Percentiles rank a stretch among this genome's conserved stretches.
These are phyloP conservation scores for Phengaris alcon DNA, from an alignment of 2,888 invertebrate species.

Conservation along the genomic window DNA sequence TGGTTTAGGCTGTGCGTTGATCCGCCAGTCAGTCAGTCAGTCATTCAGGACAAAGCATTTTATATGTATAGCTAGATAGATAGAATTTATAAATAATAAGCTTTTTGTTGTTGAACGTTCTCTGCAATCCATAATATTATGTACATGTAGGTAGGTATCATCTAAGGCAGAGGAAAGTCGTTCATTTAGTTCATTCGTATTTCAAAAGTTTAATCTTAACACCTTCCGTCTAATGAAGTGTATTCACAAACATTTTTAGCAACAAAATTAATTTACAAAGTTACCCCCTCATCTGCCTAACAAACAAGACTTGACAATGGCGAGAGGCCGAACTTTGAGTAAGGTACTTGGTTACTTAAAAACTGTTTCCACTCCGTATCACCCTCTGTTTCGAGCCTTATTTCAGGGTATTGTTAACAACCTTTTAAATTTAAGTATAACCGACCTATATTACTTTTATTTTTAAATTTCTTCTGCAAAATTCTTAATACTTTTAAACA, in stretches of 20 bases:
- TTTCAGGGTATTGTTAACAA: slow-evolving; percentile 9
- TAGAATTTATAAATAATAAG: too few species aligned
- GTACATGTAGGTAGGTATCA: too few species aligned
- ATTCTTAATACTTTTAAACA: slow-evolving; percentile 8
- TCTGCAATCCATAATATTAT: too few species aligned
- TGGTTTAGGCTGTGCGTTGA: too few species aligned
- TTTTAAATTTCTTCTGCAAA: slow-evolving; percentile 4
- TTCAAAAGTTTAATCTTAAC: slow-evolving; percentile 24
- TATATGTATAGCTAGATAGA: too few species aligned
- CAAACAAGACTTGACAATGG: slow-evolving; percentile 37
- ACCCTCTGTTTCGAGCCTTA: neutral
- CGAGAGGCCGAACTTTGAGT: slow-evolving; percentile 23
- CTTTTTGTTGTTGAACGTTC: too few species aligned
- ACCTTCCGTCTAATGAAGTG: slow-evolving; percentile 25
- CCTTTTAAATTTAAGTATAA: neutral
- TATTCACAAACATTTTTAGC: slow-evolving; percentile 34
- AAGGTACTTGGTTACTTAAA: slow-evolving; percentile 23
- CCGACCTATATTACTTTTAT: neutral
- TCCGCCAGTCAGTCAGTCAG: too few species aligned
- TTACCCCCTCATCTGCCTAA: slow-evolving; percentile 33
- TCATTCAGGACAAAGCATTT: too few species aligned
- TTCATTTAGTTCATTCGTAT: slow-evolving; percentile 6
- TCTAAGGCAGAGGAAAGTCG: neutral
- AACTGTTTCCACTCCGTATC: neutral
- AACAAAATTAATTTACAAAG: slow-evolving; percentile 40